Conservation (phyloP, 1,140 invertebrate genomes). For the Lepidurus couesii region DNA sequence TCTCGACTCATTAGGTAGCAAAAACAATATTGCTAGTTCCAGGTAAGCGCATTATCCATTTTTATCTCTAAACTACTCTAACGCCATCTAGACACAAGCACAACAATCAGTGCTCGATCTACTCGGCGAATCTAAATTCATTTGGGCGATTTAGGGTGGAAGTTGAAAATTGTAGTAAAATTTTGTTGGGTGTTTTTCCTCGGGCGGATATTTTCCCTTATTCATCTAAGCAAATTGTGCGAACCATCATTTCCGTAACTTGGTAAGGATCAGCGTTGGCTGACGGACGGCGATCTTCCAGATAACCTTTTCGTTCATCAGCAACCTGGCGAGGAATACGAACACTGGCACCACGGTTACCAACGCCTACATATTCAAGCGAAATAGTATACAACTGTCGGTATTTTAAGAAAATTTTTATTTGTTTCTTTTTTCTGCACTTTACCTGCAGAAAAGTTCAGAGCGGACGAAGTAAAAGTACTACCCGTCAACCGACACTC, state of each 20-base stretch:
- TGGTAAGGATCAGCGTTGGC: slow-evolving; percentile 91
- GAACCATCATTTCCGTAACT: slow-evolving; percentile 64
- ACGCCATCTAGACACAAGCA: too few relatives aligned
- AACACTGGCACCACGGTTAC: slow-evolving; percentile 71
- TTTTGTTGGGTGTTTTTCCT: background rate
- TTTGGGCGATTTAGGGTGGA: too few relatives aligned
- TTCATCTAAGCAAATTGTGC: slow-evolving; percentile 61
- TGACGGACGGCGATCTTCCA: slow-evolving; percentile 87
- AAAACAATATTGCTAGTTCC: too few relatives aligned
- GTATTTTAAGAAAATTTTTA: background rate
- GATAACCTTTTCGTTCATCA: slow-evolving; percentile 81
- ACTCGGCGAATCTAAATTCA: too few relatives aligned
- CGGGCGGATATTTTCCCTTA: slow-evolving; percentile 42
- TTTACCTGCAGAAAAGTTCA: slow-evolving; percentile 68
- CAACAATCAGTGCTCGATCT: too few relatives aligned
- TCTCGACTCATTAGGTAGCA: too few relatives aligned
- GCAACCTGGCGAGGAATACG: slow-evolving; percentile 77
- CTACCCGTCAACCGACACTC: slow-evolving; percentile 48
- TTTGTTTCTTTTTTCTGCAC: background rate
- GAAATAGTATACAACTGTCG: background rate
- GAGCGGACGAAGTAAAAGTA: slow-evolving; percentile 63
- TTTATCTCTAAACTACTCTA: too few relatives aligned
- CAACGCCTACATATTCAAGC: slow-evolving; percentile 54
- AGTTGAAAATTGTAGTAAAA: too few relatives aligned
- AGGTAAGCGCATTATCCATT: too few relatives aligned